Conservation (phyloP, 2,113 vertebrate species). For the Seriola rivoliana region DNA sequence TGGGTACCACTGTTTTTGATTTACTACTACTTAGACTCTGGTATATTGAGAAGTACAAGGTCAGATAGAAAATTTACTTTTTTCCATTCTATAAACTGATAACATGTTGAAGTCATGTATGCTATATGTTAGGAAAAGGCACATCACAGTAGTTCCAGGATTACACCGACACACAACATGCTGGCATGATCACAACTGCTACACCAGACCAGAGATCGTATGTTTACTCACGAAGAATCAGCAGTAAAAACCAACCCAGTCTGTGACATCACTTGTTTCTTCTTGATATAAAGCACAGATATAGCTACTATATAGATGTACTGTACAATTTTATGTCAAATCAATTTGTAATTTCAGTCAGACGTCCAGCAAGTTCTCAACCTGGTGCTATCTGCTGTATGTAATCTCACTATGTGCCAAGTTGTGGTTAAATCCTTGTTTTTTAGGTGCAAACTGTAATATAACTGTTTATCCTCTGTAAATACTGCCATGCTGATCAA, state of each 20-base stretch:
- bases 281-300: constrained; percentile 24
- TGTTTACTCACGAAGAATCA: constrained; percentile 41
- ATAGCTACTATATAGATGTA: constrained; percentile 41
- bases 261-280: constrained; percentile 28
- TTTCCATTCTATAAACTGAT: not conserved
- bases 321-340: constrained; percentile 53
- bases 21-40: not conserved
- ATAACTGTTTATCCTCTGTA: constrained; percentile 47
- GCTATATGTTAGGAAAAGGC: not conserved
- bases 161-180: not conserved
- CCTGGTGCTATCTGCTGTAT: constrained; percentile 70
- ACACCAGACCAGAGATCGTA: not conserved
- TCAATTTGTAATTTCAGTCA: constrained; percentile 42
- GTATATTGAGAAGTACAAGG: not conserved
- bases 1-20: constrained; percentile 6
- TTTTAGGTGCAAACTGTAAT: constrained; percentile 42
- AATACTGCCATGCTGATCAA: constrained; percentile 53
- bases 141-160: not conserved
- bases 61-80: not conserved
- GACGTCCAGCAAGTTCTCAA: constrained; percentile 72
- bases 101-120: not conserved
- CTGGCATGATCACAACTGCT: not conserved
- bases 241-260: constrained; percentile 18
- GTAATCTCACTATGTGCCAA: constrained; percentile 73
- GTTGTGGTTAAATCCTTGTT: constrained; percentile 46